A percentile compares a stretch with the other conserved stretches of the same genome.
Evolutionary conservation across 2,113 vertebrate genomes (phyloP).

Genomic region (Papio anubis): DNA sequence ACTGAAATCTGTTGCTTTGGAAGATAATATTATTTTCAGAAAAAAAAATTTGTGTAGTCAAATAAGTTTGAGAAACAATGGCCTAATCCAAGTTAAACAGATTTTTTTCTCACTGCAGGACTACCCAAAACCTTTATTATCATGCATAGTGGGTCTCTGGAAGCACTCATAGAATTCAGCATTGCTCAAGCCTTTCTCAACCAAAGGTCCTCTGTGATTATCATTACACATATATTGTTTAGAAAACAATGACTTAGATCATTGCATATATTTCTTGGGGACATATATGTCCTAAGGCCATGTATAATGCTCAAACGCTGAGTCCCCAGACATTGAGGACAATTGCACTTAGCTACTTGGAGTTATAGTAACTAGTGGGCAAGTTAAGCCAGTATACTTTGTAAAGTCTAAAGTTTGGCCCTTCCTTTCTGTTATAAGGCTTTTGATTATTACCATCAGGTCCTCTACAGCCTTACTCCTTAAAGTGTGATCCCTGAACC

Average conservation of each 20-base stretch:
- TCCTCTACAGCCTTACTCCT: not conserved
- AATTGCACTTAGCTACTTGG: not conserved
- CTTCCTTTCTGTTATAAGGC: not conserved
- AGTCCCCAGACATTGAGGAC: not conserved
- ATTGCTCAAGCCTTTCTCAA: not conserved
- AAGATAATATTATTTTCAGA: not conserved
- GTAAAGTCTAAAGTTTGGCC: not conserved
- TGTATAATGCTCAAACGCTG: not conserved
- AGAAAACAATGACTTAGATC: not conserved
- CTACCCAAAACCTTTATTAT: slow-evolving; percentile 21
- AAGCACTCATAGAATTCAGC: not conserved
- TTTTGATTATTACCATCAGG: not conserved
- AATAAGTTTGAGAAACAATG: not conserved
- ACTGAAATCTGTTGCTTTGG: not conserved
- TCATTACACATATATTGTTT: not conserved
- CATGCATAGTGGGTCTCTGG: too few relatives aligned
- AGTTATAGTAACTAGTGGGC: not conserved
- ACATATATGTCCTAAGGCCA: not conserved
- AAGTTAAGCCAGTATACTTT: not conserved
- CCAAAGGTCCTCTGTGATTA: not conserved
- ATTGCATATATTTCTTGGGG: not conserved
- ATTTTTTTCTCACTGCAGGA: not conserved
- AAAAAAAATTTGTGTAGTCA: not conserved
- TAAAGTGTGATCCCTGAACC: not conserved
- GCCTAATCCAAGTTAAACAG: not conserved